phyloP scores from a whole-genome alignment of 2,113 vertebrate genomes.

The Glareola pratincola region DNA sequence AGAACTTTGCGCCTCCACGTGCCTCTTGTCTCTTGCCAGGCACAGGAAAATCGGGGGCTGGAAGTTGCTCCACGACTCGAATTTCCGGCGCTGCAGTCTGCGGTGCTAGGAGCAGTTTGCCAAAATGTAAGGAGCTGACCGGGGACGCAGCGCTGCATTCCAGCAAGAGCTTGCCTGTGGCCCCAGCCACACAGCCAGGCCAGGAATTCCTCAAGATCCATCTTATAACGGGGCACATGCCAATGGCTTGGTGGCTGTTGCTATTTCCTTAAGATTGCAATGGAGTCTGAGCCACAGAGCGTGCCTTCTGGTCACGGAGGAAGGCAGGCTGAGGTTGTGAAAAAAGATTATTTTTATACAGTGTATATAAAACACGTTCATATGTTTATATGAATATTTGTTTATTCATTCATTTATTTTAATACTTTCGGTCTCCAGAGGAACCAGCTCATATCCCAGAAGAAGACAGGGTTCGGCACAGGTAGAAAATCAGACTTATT shows the following conservation, averaged over 20 bases:
- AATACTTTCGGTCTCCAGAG: neutral
- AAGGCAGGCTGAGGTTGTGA: neutral
- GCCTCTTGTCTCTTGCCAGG: neutral
- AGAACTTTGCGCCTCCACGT: neutral
- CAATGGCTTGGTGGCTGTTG: neutral
- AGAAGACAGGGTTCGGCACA: neutral
- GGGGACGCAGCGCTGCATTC: neutral
- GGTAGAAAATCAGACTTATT: neutral
- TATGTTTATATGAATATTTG: neutral
- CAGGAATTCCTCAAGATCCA: neutral
- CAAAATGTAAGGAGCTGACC: neutral
- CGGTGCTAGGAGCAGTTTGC: neutral
- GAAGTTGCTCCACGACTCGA: neutral
- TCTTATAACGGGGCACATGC: neutral
- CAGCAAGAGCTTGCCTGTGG: neutral
- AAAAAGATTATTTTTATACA: neutral
- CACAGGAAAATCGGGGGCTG: neutral
- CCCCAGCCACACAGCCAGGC: neutral
- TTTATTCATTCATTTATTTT: neutral
- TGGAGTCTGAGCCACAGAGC: neutral
- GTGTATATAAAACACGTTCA: neutral
- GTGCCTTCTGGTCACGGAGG: neutral
- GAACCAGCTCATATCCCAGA: neutral
- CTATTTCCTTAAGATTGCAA: neutral
- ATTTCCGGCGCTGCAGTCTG: neutral